Base-by-base conservation (phyloP, 2,888 invertebrate species). In the Drosophila kanekoi region DNA sequence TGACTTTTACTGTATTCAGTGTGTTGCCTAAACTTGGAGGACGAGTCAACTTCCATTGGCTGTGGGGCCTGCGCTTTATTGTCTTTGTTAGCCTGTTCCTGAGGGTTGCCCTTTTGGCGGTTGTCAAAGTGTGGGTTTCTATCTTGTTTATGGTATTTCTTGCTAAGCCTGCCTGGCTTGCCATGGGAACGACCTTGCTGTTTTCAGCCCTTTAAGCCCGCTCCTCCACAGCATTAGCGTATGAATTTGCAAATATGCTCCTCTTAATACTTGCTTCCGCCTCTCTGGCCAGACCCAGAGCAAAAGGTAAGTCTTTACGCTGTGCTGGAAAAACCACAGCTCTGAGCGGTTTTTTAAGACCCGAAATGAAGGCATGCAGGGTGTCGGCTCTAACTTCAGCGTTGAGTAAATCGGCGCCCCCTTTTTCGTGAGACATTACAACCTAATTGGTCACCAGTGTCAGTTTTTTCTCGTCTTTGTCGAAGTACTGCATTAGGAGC, bases 221-320 rank as follows among this genome's bases (percentile, higher is more conserved):
- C 14, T 40, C 40, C 33, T 38, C 60, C 4, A 32, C 13, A 32
- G 28, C 45, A n/a, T 47, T 47, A 32, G 45, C 45, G 14, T 47
- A 47, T 13, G 37, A 13, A 37, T n/a, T 37, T 13, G 37, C 37
- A 4, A 37, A 37, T n/a, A 10, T 48, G 33, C 35, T 48, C 13
- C 48, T 33, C 35, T 35, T 20, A 35, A 48, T 37, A 5, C 11
- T 48, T 48, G 48, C 35, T 8, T 20, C 18, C 16, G 48, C 18
- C 3, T 48, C 33, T 37, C 48, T 48, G 48, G 35, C 35, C 32
- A 48, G 18, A 35, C 35, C 48, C 18, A 48, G 35, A 10, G 13
- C 33, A 33, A 35, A 48, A 18, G 18, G 48, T 10, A 48, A 18
- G 18, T 18, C 18, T 18, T 18, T 18, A 2, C 1, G 18, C 18